These are phyloP conservation scores for Micrasema longulum DNA, from an alignment of 1,140 invertebrate genomes.

Conservation along the genomic window DNA sequence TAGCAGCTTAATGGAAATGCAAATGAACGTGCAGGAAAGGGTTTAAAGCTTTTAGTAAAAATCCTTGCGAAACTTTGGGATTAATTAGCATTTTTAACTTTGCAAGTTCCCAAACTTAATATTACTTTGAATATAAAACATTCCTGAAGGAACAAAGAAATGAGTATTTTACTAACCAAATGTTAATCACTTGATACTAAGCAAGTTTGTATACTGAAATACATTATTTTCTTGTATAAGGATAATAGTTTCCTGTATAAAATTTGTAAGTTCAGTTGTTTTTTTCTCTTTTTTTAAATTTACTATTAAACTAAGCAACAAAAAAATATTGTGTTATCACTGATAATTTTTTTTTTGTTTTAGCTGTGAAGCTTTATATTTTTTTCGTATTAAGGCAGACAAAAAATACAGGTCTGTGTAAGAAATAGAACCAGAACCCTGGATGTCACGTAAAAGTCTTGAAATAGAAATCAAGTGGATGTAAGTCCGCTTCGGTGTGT, in stretches of 20 bases:
- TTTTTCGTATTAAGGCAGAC: too few relatives aligned
- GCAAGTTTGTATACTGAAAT: too few relatives aligned
- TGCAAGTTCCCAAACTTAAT: conserved; percentile 26
- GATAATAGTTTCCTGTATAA: neutral
- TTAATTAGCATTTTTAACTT: conserved; percentile 39
- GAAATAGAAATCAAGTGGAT: too few relatives aligned
- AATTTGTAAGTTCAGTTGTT: neutral
- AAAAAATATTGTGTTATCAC: neutral
- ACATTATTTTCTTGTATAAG: too few relatives aligned
- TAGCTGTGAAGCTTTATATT: too few relatives aligned
- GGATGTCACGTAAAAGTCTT: too few relatives aligned
- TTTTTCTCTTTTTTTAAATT: neutral
- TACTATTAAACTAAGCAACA: neutral
- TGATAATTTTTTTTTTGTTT: too few relatives aligned
- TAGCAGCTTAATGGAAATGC: conserved; percentile 31
- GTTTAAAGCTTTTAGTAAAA: conserved; percentile 30
- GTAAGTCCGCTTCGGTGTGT: too few relatives aligned
- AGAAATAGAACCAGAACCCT: too few relatives aligned
- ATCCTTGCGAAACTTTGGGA: conserved; percentile 36
- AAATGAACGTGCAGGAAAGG: conserved; percentile 26
- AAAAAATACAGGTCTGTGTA: too few relatives aligned
- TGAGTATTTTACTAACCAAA: neutral
- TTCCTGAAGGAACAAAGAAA: neutral
- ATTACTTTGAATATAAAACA: conserved; percentile 28
- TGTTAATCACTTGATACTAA: neutral